Evolutionary conservation across 2,113 vertebrate species (phyloP), one percentile per base, ranked within the genome.

Genomic region (Gavialis gangeticus): DNA sequence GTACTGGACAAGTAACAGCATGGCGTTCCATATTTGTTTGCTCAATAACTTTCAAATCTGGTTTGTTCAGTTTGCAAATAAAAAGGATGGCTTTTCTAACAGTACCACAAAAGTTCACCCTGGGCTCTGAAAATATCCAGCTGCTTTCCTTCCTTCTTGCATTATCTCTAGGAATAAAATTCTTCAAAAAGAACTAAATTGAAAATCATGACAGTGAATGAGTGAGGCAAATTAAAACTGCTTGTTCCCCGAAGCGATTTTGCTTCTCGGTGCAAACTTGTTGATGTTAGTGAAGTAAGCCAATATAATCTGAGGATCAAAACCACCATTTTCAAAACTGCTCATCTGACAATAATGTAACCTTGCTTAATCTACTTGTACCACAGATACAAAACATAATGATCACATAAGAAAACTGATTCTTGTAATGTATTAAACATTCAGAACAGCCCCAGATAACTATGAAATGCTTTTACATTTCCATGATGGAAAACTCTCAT

Each of bases 341-440:
- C 6, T 10, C 3, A 81, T 69, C 37, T 86, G 69, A 58, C 16
- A 60, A 69, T 4, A 3, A 15, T 34, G 83, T 4, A 34, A 11
- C 12, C 15, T 73, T 84, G 60, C 83, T 30, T 79, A 84, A 76
- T 0, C 1, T 56, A 10, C 58, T 80, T 84, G 25, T 89, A 27
- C 83, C 75, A 91, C n/a, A 88, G 88, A 46, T 27, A 75, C 60
- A 69, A 82, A 77, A n/a, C 79, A 87, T n/a, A 66, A 66, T 66
- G 64, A 30, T 0, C 0, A 0, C 6, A 6, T 3, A 76, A 54
- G 30, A 75, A 82, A 84, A 84, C 4, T 2, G 5, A 18, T 75
- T 95, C 12, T 84, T 77, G 64, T 37, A 83, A 34, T 22, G 2
- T 13, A 15, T 76, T 34, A 79, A 79, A 82, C 22, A 9, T 15